These are phyloP conservation scores for Sylvietta virens DNA, from an alignment of 2,113 vertebrate species.

Conservation along the genomic window DNA sequence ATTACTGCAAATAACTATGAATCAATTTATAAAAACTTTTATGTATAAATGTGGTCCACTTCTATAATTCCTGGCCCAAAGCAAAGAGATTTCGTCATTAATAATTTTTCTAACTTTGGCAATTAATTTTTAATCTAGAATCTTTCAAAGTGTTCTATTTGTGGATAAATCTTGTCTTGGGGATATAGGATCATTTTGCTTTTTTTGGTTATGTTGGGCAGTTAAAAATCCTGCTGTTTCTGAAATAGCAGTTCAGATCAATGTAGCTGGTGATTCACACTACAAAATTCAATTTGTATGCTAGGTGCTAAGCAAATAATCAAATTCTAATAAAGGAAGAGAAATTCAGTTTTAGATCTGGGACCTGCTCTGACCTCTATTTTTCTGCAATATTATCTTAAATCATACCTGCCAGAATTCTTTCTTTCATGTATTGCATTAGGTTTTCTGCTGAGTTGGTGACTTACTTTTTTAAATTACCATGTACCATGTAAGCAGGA, in stretches of 20 bases:
- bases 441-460: background rate
- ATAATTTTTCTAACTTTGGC: background rate
- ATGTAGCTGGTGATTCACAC: background rate
- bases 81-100: background rate
- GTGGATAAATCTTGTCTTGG: background rate
- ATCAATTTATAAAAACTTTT: background rate
- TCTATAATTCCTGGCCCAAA: background rate
- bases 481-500: background rate
- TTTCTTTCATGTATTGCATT: background rate
- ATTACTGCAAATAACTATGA: background rate
- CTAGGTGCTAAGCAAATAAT: constrained; percentile 7
- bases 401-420: background rate
- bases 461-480: background rate
- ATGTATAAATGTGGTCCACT: background rate
- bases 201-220: background rate
- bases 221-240: background rate
- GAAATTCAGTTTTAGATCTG: background rate
- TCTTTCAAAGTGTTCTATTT: background rate
- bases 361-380: background rate
- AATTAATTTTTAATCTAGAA: background rate
- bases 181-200: background rate
- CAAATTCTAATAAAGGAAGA: background rate
- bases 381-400: background rate
- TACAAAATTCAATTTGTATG: background rate
- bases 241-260: background rate